Evolutionary conservation across 53 echinoderm and acorn worm genomes (phyloP).

Genomic region (Holothuria leucospilota): DNA sequence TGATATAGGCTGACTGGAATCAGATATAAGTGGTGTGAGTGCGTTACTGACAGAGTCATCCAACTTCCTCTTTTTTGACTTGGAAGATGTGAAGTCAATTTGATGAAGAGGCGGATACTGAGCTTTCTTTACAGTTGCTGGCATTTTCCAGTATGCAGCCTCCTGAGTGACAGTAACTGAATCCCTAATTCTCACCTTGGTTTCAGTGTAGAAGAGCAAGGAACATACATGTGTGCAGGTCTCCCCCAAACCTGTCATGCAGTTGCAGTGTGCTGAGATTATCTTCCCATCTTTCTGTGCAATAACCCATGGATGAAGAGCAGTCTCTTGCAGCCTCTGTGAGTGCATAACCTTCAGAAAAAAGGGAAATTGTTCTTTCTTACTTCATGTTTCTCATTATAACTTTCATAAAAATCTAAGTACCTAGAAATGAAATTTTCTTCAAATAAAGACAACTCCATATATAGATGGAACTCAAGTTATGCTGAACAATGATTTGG

Average conservation of each 20-base stretch:
- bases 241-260: constrained; percentile 48
- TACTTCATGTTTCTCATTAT: too few species aligned
- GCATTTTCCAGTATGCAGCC: background rate
- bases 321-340: background rate
- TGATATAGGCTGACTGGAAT: too few species aligned
- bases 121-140: background rate
- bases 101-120: background rate
- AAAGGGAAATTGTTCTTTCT: background rate
- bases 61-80: too few species aligned
- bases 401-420: too few species aligned
- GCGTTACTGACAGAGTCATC: too few species aligned
- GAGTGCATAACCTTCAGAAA: constrained; percentile 18
- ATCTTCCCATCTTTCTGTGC: constrained; percentile 33
- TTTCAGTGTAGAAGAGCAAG: constrained; percentile 2
- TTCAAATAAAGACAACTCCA: too few species aligned
- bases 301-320: constrained; percentile 33
- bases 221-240: constrained; percentile 32
- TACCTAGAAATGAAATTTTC: too few species aligned
- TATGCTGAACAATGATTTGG: too few species aligned
- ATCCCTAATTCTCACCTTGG: background rate
- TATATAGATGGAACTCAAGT: too few species aligned
- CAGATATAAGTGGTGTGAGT: too few species aligned
- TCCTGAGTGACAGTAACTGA: constrained; percentile 10
- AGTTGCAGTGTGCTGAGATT: constrained; percentile 12
- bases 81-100: constrained; percentile 2